Evolutionary conservation across 2,888 invertebrate species (phyloP), one percentile per base, ranked within the genome.

Genomic region (Coecobrya sp.): DNA sequence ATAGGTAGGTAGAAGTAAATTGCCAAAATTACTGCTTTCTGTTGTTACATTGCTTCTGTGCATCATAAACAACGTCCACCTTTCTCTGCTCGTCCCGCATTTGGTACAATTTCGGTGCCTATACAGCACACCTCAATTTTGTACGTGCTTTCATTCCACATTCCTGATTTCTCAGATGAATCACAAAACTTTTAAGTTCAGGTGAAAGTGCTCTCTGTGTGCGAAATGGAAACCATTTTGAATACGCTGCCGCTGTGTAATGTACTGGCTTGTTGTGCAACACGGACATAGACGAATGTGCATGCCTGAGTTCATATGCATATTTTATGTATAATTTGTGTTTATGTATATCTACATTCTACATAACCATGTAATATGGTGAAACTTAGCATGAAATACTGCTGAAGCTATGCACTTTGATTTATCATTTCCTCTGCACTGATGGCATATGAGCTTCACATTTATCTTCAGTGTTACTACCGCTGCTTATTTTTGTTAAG

Each of bases 161-260:
- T 62, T 82, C 59, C 55, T 88, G 88, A 81, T 88, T 88, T 88
- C 88, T 88, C 88, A 81, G 49, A 62, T 88, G 88, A 65, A 88
- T 88, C 81, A 81, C 88, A 88, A 88, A 88, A 88, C 22, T 52
- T 81, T 81, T 55, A 25, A 82, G 62, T 25, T 62, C 36, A 62
- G 82, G 82, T 82, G 62, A 82, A 82, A 82, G 82, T 62, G 52
- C 22, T 59, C 45, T 25, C 82, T 55, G 10, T 36, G 55, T 30
- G 36, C 81, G 25, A 59, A 81, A 81, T 11, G 42, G 42, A 76
- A 45, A 10, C 1, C 45, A 45, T 76, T 76, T 76, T n/a, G 76
- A 79, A 55, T 49, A 76, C 8, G 11, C 2, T 59, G 5, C 42
- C 19, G n/a, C 30, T 36, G 42, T 76, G 16, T 49, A 76, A 22